These are phyloP conservation scores for Eleutherodactylus coqui DNA, from an alignment of 2,797 vertebrate species.

Conservation along the genomic window DNA sequence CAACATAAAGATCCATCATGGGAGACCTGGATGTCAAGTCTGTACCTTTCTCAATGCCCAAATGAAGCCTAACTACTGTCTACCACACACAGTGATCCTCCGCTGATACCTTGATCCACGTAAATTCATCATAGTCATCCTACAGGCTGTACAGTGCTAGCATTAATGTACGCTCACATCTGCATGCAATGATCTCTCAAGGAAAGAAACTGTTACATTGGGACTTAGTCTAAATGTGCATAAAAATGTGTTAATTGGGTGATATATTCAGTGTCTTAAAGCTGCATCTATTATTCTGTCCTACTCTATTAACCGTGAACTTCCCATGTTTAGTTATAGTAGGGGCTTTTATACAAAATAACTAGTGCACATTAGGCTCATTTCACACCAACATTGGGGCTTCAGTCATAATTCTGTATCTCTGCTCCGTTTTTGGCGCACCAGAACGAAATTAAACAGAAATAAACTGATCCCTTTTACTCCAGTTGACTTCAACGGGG, in stretches of 20 bases:
- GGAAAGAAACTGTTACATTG: background rate
- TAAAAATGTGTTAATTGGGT: background rate
- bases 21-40: constrained; percentile 44
- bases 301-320: background rate
- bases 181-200: background rate
- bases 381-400: no score
- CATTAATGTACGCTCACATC: background rate
- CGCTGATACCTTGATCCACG: background rate
- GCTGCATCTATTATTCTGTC: background rate
- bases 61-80: background rate
- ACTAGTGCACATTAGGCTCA: no score
- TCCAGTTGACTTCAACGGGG: no score
- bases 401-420: no score
- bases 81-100: constrained; percentile 6
- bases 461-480: no score
- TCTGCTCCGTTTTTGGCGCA: no score
- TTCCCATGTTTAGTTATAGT: background rate
- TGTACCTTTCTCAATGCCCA: constrained; percentile 34
- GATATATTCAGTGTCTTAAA: background rate
- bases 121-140: background rate
- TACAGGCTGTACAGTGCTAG: background rate
- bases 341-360: no score
- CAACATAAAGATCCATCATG: constrained; percentile 44
- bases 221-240: background rate
- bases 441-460: no score